phyloP scores from a whole-genome alignment of 1,140 invertebrate genomes.

The Riptortus pedestris region DNA sequence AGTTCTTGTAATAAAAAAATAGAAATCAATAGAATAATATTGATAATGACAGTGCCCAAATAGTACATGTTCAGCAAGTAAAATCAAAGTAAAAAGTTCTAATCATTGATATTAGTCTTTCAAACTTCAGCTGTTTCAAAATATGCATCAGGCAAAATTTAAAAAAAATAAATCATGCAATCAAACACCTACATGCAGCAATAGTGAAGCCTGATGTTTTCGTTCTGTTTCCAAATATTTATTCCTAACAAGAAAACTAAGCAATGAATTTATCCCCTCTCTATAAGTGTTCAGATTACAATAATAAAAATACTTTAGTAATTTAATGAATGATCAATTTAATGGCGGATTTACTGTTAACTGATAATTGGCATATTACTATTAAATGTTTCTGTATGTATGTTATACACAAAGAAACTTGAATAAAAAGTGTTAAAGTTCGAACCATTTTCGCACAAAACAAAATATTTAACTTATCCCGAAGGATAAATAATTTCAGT shows the following conservation, averaged over 20 bases:
- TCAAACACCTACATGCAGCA: constrained; percentile 12
- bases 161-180: constrained; percentile 13
- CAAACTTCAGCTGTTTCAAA: constrained; percentile 8
- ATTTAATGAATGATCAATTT: not conserved
- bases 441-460: constrained; percentile 28
- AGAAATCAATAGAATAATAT: too few species aligned
- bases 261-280: not conserved
- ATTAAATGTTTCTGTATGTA: not conserved
- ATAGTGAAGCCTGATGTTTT: constrained; percentile 16
- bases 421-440: constrained; percentile 21
- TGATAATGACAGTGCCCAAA: too few species aligned
- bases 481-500: not conserved
- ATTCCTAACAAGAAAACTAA: not conserved
- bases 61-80: too few species aligned
- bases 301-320: not conserved
- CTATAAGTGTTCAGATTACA: constrained; percentile 7
- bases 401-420: not conserved
- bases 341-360: constrained; percentile 1
- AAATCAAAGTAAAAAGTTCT: too few species aligned
- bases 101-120: too few species aligned
- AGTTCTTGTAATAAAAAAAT: too few species aligned
- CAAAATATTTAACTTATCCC: not conserved
- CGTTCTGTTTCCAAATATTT: not conserved
- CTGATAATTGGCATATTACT: not conserved
- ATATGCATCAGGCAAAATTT: too few species aligned